Evolutionary conservation across 2,888 invertebrate species (phyloP).

Genomic region (Torymus auratus): DNA sequence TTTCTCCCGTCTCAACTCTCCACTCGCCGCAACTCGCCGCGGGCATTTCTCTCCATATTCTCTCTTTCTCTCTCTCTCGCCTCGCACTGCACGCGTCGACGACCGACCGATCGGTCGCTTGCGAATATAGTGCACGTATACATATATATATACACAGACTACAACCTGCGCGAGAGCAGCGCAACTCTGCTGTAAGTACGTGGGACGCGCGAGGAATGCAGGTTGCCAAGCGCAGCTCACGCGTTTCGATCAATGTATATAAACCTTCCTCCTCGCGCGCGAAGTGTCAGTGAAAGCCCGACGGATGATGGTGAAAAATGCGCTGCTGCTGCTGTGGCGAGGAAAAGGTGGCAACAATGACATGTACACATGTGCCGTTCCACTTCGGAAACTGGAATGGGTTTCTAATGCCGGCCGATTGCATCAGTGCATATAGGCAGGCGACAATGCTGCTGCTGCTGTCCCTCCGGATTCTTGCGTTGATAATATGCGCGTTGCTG

Average conservation of each 20-base stretch:
- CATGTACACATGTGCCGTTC: constrained; percentile 17
- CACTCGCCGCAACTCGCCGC: background rate
- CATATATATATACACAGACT: background rate
- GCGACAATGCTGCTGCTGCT: no score
- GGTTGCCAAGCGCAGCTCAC: constrained; percentile 2
- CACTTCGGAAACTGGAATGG: constrained; percentile 38
- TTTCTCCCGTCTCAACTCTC: constrained; percentile 18
- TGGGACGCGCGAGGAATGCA: constrained; percentile 37
- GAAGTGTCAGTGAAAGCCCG: constrained; percentile 29
- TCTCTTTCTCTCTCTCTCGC: background rate
- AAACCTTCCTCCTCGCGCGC: background rate
- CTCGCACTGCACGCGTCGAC: background rate
- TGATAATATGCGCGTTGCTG: no score
- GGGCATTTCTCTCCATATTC: constrained; percentile 44
- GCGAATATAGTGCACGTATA: no score
- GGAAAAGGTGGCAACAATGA: constrained; percentile 31
- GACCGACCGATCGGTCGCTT: constrained; percentile 8
- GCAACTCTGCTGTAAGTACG: constrained; percentile 1
- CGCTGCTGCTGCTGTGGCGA: background rate
- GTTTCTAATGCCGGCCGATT: constrained; percentile 22
- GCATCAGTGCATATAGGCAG: no score
- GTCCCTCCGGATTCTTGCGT: no score
- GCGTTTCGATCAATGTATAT: background rate
- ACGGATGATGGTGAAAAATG: constrained; percentile 7
- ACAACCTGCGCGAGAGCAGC: constrained; percentile 22